Evolutionary conservation across 1,140 invertebrate species (phyloP), one percentile per base, ranked within the genome.

Genomic region (Dryas iulia): DNA sequence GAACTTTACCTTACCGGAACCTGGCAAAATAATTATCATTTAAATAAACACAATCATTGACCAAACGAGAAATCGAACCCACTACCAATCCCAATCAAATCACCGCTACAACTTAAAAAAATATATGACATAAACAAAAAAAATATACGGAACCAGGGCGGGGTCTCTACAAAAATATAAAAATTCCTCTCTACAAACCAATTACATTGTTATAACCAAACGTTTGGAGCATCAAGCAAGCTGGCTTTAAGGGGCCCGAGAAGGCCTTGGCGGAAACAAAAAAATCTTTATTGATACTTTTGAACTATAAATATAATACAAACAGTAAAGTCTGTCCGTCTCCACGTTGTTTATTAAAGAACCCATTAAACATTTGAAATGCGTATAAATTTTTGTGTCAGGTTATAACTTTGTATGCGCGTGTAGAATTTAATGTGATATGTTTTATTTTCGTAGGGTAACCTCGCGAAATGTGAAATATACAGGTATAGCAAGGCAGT

Each of bases 361-460:
- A 21, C 0, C 23, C 57, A 66, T 47, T 66, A 57, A 66, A 66
- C 14, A 47, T 39, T 59, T 39, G 25, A 59, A 59, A 59, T 23
- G 56, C 26, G n/a, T 52, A 59, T 66, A 66, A 66, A 66, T 66
- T 59, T 59, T 23, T n/a, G 31, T 39, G 65, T 60, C 39, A 33
- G 65, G 30, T 21, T 33, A 66, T 66, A 59, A 66, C 58, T 52
- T 28, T 53, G 64, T 65, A 57, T 18, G 26, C 21, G 0, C 7
- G 2, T n/a, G 12, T 39, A 4, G n/a, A 8, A n/a, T n/a, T n/a
- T n/a, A n/a, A n/a, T n/a, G n/a, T n/a, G n/a, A n/a, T n/a, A n/a
- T n/a, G n/a, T n/a, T n/a, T n/a, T n/a, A n/a, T n/a, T n/a, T n/a
- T n/a, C n/a, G n/a, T n/a, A n/a, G n/a, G n/a, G n/a, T n/a, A n/a